These are phyloP conservation scores for Tridacna crocea DNA, from an alignment of 2,888 invertebrate species.

Conservation along the genomic window DNA sequence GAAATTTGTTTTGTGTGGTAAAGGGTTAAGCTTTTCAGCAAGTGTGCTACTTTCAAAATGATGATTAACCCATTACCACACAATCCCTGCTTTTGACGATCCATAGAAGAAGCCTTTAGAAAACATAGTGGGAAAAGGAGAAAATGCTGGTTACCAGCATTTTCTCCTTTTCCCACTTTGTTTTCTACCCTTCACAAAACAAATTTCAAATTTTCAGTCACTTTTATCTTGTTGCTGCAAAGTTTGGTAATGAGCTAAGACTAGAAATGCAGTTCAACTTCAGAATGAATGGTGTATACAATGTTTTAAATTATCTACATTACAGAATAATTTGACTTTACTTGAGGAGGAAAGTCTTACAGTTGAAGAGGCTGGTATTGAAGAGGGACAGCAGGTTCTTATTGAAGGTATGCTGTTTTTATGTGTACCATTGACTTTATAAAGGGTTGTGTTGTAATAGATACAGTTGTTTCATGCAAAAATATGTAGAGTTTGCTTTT, in stretches of 20 bases:
- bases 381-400: slow-evolving; percentile 90
- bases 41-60: too few species aligned
- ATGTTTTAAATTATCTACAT: not conserved
- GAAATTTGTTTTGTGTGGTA: too few species aligned
- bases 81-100: not conserved
- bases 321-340: slow-evolving; percentile 85
- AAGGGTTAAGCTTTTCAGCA: too few species aligned
- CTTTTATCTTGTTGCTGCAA: too few species aligned
- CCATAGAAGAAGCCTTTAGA: not conserved
- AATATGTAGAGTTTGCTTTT: not conserved
- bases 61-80: not conserved
- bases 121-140: not conserved
- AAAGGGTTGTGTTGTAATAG: too few species aligned
- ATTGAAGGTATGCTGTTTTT: slow-evolving; percentile 86
- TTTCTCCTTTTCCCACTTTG: not conserved
- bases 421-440: too few species aligned
- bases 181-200: not conserved
- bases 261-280: too few species aligned
- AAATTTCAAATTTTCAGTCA: too few species aligned
- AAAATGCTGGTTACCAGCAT: not conserved
- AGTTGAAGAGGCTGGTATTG: slow-evolving; percentile 89
- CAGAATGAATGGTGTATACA: too few species aligned
- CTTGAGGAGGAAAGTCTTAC: slow-evolving; percentile 92
- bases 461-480: not conserved
- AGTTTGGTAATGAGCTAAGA: too few species aligned